Evolutionary conservation across 2,797 vertebrate species (phyloP).

Genomic region (Merluccius polli): DNA sequence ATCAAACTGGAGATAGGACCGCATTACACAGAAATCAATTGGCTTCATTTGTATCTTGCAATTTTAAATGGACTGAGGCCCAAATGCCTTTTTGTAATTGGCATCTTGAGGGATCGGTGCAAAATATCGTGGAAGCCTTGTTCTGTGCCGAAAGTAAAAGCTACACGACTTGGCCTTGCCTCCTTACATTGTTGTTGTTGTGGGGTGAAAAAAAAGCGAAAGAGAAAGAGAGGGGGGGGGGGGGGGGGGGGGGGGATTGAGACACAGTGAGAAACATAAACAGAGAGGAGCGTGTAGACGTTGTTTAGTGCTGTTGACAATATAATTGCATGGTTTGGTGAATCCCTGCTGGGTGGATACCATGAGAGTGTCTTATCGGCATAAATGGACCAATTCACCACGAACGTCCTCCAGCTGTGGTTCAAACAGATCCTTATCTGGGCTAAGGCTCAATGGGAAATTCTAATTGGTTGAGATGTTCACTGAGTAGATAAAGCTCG

Average conservation of each 20-base stretch:
- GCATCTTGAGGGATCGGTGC: background rate
- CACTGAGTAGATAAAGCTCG: background rate
- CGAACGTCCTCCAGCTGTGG: background rate
- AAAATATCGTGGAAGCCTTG: background rate
- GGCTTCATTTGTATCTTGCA: background rate
- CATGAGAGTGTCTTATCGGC: background rate
- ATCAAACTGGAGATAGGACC: background rate
- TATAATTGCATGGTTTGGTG: background rate
- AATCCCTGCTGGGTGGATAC: background rate
- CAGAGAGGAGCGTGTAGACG: background rate
- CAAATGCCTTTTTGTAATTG: background rate
- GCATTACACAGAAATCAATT: background rate
- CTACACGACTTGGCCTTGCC: no score
- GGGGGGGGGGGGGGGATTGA: no score
- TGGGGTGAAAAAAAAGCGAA: no score
- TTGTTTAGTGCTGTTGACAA: background rate
- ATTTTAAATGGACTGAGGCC: background rate
- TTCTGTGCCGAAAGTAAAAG: background rate
- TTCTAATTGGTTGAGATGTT: background rate
- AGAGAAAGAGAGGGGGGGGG: no score
- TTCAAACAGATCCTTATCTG: background rate
- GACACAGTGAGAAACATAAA: no score
- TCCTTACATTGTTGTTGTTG: no score
- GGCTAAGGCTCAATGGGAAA: background rate
- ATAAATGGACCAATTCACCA: slow-evolving; percentile 1